A percentile compares a stretch with the other conserved stretches of the same genome.
phyloP scores from a whole-genome alignment of 2,888 invertebrate species.

The Xylota segnis region DNA sequence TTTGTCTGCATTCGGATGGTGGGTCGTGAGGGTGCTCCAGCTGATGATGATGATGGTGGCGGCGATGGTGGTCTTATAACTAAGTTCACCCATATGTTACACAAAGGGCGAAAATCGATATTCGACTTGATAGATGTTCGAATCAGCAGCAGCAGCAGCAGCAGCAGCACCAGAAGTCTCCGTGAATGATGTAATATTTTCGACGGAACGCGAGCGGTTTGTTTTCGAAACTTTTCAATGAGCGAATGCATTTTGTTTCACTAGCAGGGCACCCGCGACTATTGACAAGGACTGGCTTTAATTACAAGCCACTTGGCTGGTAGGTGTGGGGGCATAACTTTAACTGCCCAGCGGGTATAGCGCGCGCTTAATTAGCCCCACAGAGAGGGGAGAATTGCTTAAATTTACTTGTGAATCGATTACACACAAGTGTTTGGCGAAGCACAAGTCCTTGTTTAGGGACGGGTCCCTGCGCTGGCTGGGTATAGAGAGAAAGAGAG shows the following conservation, averaged over 20 bases:
- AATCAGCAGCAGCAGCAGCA: background rate
- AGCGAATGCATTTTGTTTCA: background rate
- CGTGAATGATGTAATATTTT: slow-evolving; percentile 9
- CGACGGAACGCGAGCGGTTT: background rate
- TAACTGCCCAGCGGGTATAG: slow-evolving; percentile 19
- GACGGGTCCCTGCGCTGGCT: background rate
- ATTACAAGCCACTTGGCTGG: no score
- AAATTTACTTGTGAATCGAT: slow-evolving; percentile 25
- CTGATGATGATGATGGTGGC: background rate
- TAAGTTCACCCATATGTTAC: background rate
- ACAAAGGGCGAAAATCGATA: slow-evolving; percentile 33
- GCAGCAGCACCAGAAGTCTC: no score
- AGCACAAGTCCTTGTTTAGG: slow-evolving; percentile 11
- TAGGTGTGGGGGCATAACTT: background rate
- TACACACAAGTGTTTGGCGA: slow-evolving; percentile 24
- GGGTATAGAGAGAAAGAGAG: no score
- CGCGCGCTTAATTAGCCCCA: slow-evolving; percentile 29
- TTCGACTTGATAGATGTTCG: slow-evolving; percentile 18
- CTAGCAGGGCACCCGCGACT: background rate
- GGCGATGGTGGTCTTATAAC: slow-evolving; percentile 1
- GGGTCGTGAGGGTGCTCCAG: no score
- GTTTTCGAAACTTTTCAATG: background rate
- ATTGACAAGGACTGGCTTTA: background rate
- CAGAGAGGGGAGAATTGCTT: background rate
- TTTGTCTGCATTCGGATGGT: slow-evolving; percentile 18